Conservation (phyloP, 2,113 vertebrate species). For the Nothocercus julius region DNA sequence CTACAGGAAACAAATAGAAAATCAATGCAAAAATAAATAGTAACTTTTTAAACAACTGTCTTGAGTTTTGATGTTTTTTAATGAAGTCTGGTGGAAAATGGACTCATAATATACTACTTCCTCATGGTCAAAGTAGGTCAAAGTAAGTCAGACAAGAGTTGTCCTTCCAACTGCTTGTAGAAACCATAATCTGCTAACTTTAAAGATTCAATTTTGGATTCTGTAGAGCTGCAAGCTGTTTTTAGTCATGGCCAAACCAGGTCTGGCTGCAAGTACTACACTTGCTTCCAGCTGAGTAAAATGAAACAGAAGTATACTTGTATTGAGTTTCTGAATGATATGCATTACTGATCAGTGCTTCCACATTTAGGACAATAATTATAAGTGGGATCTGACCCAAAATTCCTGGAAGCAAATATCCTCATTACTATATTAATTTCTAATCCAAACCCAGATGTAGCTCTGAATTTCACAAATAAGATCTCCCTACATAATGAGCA, state of each 20-base stretch:
- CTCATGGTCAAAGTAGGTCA: neutral
- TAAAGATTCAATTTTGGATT: neutral
- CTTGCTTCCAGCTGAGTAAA: conserved; percentile 43
- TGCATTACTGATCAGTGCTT: neutral
- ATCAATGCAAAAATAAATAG: neutral
- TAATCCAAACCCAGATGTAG: conserved; percentile 32
- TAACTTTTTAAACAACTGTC: neutral
- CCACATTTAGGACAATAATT: conserved; percentile 42
- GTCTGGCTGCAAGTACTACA: conserved; percentile 26
- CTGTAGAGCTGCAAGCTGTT: neutral
- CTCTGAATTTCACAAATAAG: conserved; percentile 39
- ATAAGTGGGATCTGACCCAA: conserved; percentile 1
- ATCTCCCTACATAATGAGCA: neutral
- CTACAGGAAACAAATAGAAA: neutral
- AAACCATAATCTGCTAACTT: neutral
- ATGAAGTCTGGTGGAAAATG: neutral
- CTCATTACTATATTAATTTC: conserved; percentile 19
- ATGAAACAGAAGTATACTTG: neutral
- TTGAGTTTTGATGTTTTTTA: neutral
- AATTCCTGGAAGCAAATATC: conserved; percentile 32
- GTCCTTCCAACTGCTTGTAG: neutral
- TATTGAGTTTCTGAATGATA: conserved; percentile 8
- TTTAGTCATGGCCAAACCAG: neutral
- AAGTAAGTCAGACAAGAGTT: neutral
- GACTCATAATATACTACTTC: neutral